These are phyloP conservation scores for Pygoscelis antarcticus DNA, from an alignment of 2,113 vertebrate species.

Conservation along the genomic window DNA sequence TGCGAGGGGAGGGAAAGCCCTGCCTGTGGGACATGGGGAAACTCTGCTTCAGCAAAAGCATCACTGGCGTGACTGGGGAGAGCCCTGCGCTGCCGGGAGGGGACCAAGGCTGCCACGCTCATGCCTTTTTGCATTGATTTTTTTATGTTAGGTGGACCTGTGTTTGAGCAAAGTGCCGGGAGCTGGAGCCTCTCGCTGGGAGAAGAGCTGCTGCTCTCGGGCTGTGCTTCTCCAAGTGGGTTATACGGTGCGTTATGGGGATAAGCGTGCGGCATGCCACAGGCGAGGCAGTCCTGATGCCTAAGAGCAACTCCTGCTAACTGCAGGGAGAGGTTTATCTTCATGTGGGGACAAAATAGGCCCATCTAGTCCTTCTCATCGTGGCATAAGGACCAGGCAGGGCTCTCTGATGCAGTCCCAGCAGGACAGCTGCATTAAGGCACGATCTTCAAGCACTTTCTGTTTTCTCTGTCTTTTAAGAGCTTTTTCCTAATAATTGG, in stretches of 20 bases:
- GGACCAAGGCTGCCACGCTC: fast-evolving
- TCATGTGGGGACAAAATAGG: not conserved
- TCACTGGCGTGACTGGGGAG: not conserved
- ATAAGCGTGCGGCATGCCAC: fast-evolving
- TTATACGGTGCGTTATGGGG: fast-evolving
- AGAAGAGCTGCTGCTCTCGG: too few relatives aligned
- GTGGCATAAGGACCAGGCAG: not conserved
- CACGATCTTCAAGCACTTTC: not conserved
- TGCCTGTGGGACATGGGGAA: fast-evolving
- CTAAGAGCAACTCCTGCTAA: fast-evolving
- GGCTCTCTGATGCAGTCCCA: not conserved
- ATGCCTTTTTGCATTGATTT: not conserved
- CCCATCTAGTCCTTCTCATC: not conserved
- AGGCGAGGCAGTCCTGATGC: not conserved
- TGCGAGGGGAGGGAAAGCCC: not conserved
- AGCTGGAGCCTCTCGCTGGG: not conserved
- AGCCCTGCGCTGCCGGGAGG: not conserved
- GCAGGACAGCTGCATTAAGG: not conserved
- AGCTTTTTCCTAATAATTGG: not conserved
- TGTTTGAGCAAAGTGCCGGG: not conserved
- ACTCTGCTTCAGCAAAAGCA: not conserved
- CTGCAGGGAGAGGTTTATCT: not conserved
- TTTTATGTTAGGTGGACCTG: fast-evolving
- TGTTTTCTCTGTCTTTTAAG: not conserved
- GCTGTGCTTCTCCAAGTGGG: fast-evolving